These are phyloP conservation scores for Ophioderma brevispina DNA, from an alignment of 35 echinoderm and acorn worm genomes.

Conservation along the genomic window DNA sequence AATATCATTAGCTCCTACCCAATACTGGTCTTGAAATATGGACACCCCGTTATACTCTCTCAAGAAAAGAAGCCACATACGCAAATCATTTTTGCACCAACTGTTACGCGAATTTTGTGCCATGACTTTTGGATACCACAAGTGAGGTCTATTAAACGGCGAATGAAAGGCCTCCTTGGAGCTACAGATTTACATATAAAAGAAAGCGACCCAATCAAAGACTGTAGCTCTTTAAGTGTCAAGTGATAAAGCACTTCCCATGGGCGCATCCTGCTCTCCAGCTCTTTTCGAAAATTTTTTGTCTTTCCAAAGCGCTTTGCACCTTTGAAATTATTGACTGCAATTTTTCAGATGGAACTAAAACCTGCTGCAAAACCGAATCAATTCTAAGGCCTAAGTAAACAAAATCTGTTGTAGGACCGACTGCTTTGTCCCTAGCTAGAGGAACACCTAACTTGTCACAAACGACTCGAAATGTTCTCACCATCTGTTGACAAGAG, in stretches of 20 bases:
- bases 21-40: neutral
- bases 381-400: slow-evolving; percentile 38
- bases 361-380: neutral
- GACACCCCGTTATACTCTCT: neutral
- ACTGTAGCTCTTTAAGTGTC: no score
- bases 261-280: no score
- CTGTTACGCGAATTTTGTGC: neutral
- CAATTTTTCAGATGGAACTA: slow-evolving; percentile 25
- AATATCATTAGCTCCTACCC: neutral
- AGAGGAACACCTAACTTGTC: neutral
- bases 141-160: neutral
- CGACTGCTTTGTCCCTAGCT: slow-evolving; percentile 16
- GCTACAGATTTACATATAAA: neutral
- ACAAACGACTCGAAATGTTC: neutral
- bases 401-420: neutral
- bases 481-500: neutral
- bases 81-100: neutral
- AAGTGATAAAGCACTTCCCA: no score
- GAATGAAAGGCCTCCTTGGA: neutral
- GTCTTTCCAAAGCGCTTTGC: neutral
- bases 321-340: neutral
- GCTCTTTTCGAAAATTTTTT: no score
- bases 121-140: neutral
- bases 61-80: neutral
- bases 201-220: neutral